Evolutionary conservation across 2,888 invertebrate genomes (phyloP), one percentile per base, ranked within the genome.

Genomic region (Volucella zonaria): DNA sequence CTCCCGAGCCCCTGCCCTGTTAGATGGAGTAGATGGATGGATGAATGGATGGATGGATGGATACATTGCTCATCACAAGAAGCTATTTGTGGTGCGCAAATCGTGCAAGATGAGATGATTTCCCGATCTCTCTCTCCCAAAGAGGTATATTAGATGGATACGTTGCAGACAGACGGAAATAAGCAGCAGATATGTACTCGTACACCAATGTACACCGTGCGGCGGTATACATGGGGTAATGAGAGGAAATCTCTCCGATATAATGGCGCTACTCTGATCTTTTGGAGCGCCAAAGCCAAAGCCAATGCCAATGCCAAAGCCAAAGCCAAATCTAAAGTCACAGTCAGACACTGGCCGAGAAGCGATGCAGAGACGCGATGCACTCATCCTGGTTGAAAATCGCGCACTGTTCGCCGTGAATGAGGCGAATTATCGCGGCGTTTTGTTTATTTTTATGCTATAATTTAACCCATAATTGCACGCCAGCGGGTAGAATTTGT

Each of bases 401-500:
- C 80, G 66, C 54, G 38, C 70, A 70, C 47, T 68, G 75, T 54
- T 77, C 59, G 70, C 80, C 54, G 54, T 73, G 86, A 81, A 77
- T 52, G 73, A 76, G 73, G 80, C 85, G 80, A 83, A 83, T 83
- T 86, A 85, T 79, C 87, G 83, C 90, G 89, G 90, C 89, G 90
- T 91, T 91, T 92, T 92, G 92, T 92, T 92, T 91, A 92, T 92
- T 92, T 92, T 92, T 89, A 91, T 89, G 90, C 91, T 92, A 91
- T 92, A 92, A 92, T 92, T 92, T 92, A 91, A 89, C 88, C 90
- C 90, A 91, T 91, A 93, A 93, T 93, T 93, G 93, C 92, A 93
- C 92, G 93, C 93, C 93, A 92, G 91, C 91, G 93, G 93, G 93
- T 92, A 92, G 93, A 93, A 93, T 93, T 93, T 93, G 93, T 93